Base-by-base conservation (phyloP, 2,113 vertebrate genomes). In the Pseudorasbora parva region DNA sequence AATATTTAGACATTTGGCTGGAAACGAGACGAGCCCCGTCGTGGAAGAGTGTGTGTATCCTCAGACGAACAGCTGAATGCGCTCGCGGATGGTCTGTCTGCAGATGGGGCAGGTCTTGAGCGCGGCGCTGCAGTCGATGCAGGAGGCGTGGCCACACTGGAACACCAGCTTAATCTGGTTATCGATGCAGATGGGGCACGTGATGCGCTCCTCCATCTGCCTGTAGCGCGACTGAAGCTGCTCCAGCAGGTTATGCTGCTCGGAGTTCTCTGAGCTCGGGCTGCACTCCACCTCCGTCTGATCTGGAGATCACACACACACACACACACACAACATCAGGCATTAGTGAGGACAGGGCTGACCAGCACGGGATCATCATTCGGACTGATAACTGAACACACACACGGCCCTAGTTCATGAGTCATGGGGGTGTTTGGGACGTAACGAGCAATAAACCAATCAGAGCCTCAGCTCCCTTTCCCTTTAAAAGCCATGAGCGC, bases 191-290 rank as follows among this genome's bases (percentile, higher is more conserved):
- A 99, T 98, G 5, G 98, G 98, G 88, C 98, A 99, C 88, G 97
- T 99, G 94, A 99, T 99, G 5, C 98, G 95, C 91, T 99, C 98
- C 87, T 99, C 98, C 98, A 99, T 99, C 94, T 98, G 97, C 47
- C 97, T 90, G 93, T 98, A 99, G 89, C 98, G 96, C 49, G 92
- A 98, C 95, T 99, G 97, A 72, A 99, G 95, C 92, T 99, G 97
- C 93, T 99, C 97, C 93, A 99, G 95, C 59, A 99, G 94, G 94
- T 98, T 97, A 92, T 95, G 95, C 88, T 97, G 97, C 47, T 97
- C 96, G 0, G 95, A 96, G 84, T 94, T 90, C 59, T 96, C 95
- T 0, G 93, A 91, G 56, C 93, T 92, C 0, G 96, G 94, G 88
- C 95, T 94, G 90, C 94, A 94, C 81, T 95, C 94, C 87, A 99